phyloP scores from a whole-genome alignment of 2,797 vertebrate genomes.

The Lutra lutra region DNA sequence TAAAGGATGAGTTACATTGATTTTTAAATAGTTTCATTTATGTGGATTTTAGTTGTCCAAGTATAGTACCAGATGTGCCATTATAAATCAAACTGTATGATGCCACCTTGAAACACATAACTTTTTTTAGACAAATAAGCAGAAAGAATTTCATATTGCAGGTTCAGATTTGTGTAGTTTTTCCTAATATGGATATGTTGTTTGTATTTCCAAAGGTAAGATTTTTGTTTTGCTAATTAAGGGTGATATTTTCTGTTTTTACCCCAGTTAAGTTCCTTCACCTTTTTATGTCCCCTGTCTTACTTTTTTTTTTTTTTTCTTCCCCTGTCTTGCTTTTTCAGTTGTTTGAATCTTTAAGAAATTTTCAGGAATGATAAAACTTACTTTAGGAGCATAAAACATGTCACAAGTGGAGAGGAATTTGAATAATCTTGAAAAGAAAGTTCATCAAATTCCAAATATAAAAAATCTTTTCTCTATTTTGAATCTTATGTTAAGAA shows the following conservation, averaged over 20 bases:
- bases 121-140: not conserved
- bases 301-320: not conserved
- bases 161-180: not conserved
- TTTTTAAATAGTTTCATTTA: constrained; percentile 1
- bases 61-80: not conserved
- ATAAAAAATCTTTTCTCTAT: not conserved
- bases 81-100: not conserved
- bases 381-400: not conserved
- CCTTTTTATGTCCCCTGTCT: not conserved
- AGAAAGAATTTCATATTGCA: not conserved
- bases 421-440: not conserved
- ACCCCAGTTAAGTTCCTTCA: not conserved
- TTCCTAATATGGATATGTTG: not conserved
- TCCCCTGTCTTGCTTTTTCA: not conserved
- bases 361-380: not conserved
- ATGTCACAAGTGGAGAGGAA: not conserved
- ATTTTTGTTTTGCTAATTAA: constrained; percentile 3
- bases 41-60: not conserved
- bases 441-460: not conserved
- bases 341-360: not conserved
- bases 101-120: not conserved
- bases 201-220: not conserved
- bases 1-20: not conserved
- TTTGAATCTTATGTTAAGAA: constrained; percentile 7
- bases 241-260: not conserved